These are phyloP conservation scores for Plodia interpunctella DNA, from an alignment of 1,140 invertebrate species.

Conservation along the genomic window DNA sequence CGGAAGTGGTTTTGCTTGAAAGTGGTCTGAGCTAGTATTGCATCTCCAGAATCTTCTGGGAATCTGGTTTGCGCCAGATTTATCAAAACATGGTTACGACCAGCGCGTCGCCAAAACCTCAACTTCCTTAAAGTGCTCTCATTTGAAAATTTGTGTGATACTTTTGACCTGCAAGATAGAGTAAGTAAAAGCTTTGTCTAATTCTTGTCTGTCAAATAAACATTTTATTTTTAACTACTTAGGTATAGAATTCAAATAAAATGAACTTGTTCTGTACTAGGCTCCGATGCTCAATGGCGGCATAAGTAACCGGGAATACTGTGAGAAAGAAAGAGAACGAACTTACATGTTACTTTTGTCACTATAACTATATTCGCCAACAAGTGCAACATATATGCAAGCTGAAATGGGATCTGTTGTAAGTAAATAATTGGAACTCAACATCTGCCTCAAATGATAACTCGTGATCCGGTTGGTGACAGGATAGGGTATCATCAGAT, in stretches of 20 bases:
- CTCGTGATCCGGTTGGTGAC: slow-evolving; percentile 31
- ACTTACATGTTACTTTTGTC: slow-evolving; percentile 47
- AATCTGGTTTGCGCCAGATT: slow-evolving; percentile 87
- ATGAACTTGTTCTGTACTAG: no score
- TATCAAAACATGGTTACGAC: slow-evolving; percentile 94
- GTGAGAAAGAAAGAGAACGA: not conserved
- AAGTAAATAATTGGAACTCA: slow-evolving; percentile 89
- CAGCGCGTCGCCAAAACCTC: slow-evolving; percentile 95
- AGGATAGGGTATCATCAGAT: slow-evolving; percentile 81
- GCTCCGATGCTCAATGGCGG: no score
- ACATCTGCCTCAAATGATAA: slow-evolving; percentile 81
- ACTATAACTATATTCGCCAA: slow-evolving; percentile 82
- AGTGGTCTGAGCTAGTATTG: slow-evolving; percentile 87
- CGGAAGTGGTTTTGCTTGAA: slow-evolving; percentile 85
- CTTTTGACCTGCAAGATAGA: slow-evolving; percentile 39
- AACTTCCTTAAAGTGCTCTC: slow-evolving; percentile 82
- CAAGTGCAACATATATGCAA: slow-evolving; percentile 91
- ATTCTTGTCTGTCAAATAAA: no score
- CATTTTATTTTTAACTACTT: no score
- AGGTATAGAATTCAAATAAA: no score
- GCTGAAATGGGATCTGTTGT: slow-evolving; percentile 90
- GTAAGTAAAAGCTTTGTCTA: no score
- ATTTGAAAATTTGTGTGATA: slow-evolving; percentile 62
- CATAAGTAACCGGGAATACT: no score
- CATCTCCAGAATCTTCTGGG: slow-evolving; percentile 81